Percentiles rank a stretch among this genome's conserved stretches.
These are phyloP conservation scores for Sogatella furcifera DNA, from an alignment of 1,140 invertebrate genomes.

Conservation along the genomic window DNA sequence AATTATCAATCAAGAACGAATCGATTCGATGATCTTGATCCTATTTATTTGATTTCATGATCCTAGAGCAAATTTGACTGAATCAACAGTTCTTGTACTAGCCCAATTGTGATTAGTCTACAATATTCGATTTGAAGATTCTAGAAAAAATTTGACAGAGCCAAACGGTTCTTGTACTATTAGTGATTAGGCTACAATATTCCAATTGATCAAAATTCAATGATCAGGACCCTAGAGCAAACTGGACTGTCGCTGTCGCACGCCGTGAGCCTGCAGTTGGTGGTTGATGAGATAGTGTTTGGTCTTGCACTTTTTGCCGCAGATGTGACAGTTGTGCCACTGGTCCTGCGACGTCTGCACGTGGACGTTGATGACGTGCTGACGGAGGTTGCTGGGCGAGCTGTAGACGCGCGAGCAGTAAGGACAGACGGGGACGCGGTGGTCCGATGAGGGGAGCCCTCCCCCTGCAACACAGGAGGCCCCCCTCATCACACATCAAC, in stretches of 20 bases:
- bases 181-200: too few relatives aligned
- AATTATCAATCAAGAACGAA: too few relatives aligned
- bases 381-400: constrained; percentile 54
- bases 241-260: constrained; percentile 41
- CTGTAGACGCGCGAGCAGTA: constrained; percentile 56
- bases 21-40: too few relatives aligned
- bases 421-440: constrained; percentile 41
- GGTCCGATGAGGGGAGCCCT: constrained; percentile 22
- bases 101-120: too few relatives aligned
- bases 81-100: too few relatives aligned
- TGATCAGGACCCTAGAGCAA: too few relatives aligned
- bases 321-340: constrained; percentile 57
- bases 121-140: too few relatives aligned
- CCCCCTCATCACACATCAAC: constrained; percentile 25
- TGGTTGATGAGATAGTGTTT: constrained; percentile 67
- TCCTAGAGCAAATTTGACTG: too few relatives aligned
- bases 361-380: constrained; percentile 62
- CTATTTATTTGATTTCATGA: too few relatives aligned
- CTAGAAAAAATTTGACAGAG: too few relatives aligned
- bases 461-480: constrained; percentile 30
- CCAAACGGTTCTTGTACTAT: too few relatives aligned
- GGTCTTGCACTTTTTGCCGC: constrained; percentile 62
- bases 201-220: too few relatives aligned
- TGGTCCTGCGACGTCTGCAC: constrained; percentile 54
- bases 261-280: constrained; percentile 58